Percentiles rank a stretch among this genome's conserved stretches.
Evolutionary conservation across 2,797 vertebrate genomes (phyloP).

Genomic region (Merluccius polli): DNA sequence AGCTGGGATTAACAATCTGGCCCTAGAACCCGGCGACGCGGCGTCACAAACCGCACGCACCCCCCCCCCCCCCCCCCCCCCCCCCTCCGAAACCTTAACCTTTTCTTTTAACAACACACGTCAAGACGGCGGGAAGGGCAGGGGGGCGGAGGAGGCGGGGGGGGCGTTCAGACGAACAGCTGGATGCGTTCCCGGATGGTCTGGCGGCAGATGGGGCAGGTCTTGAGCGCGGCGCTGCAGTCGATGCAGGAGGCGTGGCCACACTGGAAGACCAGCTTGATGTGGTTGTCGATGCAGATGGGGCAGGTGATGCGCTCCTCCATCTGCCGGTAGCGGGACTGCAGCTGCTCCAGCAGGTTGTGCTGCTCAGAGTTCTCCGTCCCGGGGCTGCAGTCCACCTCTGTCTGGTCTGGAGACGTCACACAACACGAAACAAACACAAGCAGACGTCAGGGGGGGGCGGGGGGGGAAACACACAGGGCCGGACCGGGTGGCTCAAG

Average conservation of each 20-base stretch:
- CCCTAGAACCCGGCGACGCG: too few species aligned
- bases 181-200: slow-evolving; percentile 93
- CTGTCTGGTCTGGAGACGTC: slow-evolving; percentile 82
- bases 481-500: too few species aligned
- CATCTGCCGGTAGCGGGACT: slow-evolving; percentile 97
- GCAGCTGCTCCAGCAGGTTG: slow-evolving; percentile 96
- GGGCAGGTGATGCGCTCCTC: slow-evolving; percentile 98
- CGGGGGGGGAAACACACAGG: too few species aligned
- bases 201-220: slow-evolving; percentile 96
- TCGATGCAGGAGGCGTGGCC: slow-evolving; percentile 95
- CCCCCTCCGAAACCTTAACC: background rate
- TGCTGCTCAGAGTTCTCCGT: slow-evolving; percentile 82
- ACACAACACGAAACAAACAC: background rate
- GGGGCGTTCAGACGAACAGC: slow-evolving; percentile 81
- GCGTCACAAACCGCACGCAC: too few species aligned
- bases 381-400: slow-evolving; percentile 83
- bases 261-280: slow-evolving; percentile 97
- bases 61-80: too few species aligned
- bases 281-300: slow-evolving; percentile 98
- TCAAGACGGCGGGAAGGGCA: background rate
- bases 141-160: too few species aligned
- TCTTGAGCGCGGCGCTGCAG: slow-evolving; percentile 86
- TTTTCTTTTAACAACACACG: background rate
- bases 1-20: too few species aligned
- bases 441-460: too few species aligned